A percentile compares a stretch with the other conserved stretches of the same genome.
Evolutionary conservation across 2,888 invertebrate genomes (phyloP).

Genomic region (Unio pictorum): DNA sequence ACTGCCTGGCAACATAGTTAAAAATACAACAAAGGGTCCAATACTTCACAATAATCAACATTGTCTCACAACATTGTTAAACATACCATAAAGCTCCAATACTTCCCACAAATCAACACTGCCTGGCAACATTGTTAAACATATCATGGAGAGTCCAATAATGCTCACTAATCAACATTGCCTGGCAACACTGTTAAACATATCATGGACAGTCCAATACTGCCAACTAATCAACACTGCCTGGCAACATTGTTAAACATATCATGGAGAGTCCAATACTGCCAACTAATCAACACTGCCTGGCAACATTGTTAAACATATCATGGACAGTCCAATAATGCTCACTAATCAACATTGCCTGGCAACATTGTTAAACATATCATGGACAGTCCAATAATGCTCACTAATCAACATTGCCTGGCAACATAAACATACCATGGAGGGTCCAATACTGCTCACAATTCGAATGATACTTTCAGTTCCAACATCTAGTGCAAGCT

Average conservation of each 20-base stretch:
- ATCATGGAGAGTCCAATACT: too few species aligned
- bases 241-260: too few species aligned
- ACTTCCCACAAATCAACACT: too few species aligned
- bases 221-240: too few species aligned
- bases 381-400: conserved; percentile 62
- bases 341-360: conserved; percentile 44
- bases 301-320: conserved; percentile 21
- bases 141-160: conserved; percentile 62
- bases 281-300: conserved; percentile 25
- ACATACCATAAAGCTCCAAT: too few species aligned
- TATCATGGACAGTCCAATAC: too few species aligned
- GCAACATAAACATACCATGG: conserved; percentile 28
- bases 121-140: conserved; percentile 4
- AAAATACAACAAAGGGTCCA: too few species aligned
- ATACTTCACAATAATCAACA: too few species aligned
- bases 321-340: conserved; percentile 63
- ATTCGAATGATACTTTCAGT: conserved; percentile 63
- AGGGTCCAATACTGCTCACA: conserved; percentile 58
- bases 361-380: conserved; percentile 29
- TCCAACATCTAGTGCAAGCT: conserved; percentile 56
- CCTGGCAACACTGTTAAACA: too few species aligned
- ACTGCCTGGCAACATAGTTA: too few species aligned
- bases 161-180: conserved; percentile 37
- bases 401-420: conserved; percentile 40
- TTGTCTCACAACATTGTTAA: too few species aligned